These are phyloP conservation scores for Coregonus ussuriensis DNA, from an alignment of 2,797 vertebrate genomes.

Conservation along the genomic window DNA sequence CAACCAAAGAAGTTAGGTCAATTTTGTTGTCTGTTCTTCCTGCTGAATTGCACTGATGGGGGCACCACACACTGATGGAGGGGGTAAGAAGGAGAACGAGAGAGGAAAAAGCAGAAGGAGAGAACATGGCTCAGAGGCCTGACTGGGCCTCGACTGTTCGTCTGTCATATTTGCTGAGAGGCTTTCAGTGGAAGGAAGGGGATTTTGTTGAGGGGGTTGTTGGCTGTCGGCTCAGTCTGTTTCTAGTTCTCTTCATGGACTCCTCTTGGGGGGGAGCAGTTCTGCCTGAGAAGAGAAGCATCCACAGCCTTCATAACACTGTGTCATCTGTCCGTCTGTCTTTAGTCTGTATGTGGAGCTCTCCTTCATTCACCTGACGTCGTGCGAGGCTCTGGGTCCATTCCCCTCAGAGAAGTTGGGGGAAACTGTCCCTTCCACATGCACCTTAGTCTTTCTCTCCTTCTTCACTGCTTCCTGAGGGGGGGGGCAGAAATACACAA, in stretches of 20 bases:
- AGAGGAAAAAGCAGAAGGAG: background rate
- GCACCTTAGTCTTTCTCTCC: slow-evolving; percentile 89
- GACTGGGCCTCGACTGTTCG: slow-evolving; percentile 11
- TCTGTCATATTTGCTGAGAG: slow-evolving; percentile 44
- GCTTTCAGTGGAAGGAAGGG: slow-evolving; percentile 10
- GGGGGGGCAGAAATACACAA: slow-evolving; percentile 21
- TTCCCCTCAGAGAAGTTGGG: slow-evolving; percentile 19
- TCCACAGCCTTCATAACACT: no score
- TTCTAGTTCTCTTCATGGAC: slow-evolving; percentile 47
- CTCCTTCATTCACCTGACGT: no score
- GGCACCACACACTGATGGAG: background rate
- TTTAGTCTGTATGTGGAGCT: no score
- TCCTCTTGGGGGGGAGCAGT: no score
- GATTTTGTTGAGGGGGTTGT: background rate
- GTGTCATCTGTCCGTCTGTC: no score
- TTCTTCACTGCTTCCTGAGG: slow-evolving; percentile 94
- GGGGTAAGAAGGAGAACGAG: no score
- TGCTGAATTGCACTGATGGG: no score
- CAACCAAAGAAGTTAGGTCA: slow-evolving; percentile 10
- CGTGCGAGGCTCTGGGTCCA: slow-evolving; percentile 31
- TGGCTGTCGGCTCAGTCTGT: slow-evolving; percentile 22
- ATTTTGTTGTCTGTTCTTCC: no score
- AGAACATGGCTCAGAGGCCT: slow-evolving; percentile 39
- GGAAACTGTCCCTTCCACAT: slow-evolving; percentile 13
- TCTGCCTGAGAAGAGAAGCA: no score